phyloP scores from a whole-genome alignment of 2,113 vertebrate species.

The Ptilorrhoa leucosticta region DNA sequence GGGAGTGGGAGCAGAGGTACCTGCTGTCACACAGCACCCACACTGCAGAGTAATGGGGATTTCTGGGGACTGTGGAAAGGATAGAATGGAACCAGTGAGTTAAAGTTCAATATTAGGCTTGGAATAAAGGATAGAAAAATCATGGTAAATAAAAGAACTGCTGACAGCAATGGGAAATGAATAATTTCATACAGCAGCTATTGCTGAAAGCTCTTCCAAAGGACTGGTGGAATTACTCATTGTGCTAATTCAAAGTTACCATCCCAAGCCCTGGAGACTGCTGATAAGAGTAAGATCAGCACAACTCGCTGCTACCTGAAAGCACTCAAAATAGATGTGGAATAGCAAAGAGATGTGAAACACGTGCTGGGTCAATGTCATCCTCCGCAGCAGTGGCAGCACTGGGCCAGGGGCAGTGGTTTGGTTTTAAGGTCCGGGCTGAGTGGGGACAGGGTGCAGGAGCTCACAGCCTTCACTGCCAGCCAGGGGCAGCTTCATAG shows the following conservation, averaged over 20 bases:
- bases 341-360: not conserved
- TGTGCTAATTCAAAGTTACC: not conserved
- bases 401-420: rapidly evolving
- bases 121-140: constrained; percentile 9
- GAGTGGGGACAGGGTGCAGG: rapidly evolving
- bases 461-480: not conserved
- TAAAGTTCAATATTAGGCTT: constrained; percentile 12
- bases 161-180: constrained; percentile 10
- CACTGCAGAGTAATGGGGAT: not conserved
- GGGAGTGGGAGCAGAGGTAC: not conserved
- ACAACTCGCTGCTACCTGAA: not conserved
- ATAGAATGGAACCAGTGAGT: not conserved
- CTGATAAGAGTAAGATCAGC: constrained; percentile 29
- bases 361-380: rapidly evolving
- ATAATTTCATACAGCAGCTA: not conserved
- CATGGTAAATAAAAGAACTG: constrained; percentile 16
- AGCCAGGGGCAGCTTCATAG: not conserved
- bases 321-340: not conserved
- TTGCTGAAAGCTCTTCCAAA: not conserved
- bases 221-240: not conserved
- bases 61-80: not conserved
- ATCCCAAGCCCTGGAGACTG: not conserved
- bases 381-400: not conserved
- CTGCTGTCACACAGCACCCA: not conserved
- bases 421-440: not conserved